Evolutionary conservation across 2,888 invertebrate species (phyloP).

Genomic region (Mongoloraphidia duomilia): DNA sequence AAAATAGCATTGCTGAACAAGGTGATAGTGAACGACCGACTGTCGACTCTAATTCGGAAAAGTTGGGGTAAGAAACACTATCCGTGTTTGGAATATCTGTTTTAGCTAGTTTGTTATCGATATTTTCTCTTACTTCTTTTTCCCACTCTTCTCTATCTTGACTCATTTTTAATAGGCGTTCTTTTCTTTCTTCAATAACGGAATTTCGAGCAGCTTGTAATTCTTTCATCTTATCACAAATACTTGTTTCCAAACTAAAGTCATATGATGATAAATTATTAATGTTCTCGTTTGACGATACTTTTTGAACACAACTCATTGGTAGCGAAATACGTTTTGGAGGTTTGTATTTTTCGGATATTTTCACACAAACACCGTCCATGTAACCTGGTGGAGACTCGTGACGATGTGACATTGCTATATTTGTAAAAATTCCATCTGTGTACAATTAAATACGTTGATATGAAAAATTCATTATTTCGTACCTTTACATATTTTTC

Average conservation of each 20-base stretch:
- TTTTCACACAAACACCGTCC: constrained; percentile 79
- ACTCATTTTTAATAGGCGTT: constrained; percentile 36
- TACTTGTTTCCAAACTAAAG: constrained; percentile 58
- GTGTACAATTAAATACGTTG: too few species aligned
- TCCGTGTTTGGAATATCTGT: constrained; percentile 3
- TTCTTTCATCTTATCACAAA: constrained; percentile 55
- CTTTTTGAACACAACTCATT: constrained; percentile 36
- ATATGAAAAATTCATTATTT: too few species aligned
- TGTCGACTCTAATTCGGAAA: constrained; percentile 2
- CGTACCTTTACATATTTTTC: too few species aligned
- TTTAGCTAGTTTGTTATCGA: constrained; percentile 2
- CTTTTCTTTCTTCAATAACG: constrained; percentile 43
- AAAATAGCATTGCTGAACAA: constrained; percentile 18
- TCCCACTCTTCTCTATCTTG: constrained; percentile 12
- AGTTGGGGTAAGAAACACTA: neutral
- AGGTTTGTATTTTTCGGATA: constrained; percentile 74
- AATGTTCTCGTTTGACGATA: constrained; percentile 36
- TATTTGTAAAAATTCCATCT: too few species aligned
- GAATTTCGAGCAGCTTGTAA: constrained; percentile 51
- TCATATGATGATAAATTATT: constrained; percentile 46
- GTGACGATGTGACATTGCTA: constrained; percentile 1
- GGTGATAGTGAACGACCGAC: constrained; percentile 5
- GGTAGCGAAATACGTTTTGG: constrained; percentile 54
- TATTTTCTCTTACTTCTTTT: constrained; percentile 12
- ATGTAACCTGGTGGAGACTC: constrained; percentile 41